Evolutionary conservation across 2,113 vertebrate species (phyloP).

Genomic region (Grantiella picta): DNA sequence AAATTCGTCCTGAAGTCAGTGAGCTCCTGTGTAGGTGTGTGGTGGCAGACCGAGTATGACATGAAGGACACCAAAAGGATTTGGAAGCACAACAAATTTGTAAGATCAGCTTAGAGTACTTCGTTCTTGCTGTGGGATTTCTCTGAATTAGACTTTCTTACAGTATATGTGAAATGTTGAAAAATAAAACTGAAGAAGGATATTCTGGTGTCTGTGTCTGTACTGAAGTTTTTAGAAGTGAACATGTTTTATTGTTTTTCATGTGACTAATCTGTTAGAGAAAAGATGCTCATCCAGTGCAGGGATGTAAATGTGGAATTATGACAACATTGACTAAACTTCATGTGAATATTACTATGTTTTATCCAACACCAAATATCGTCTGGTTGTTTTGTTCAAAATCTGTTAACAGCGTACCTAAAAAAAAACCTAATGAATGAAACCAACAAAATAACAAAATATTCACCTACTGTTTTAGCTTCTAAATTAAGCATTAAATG

Average conservation of each 20-base stretch:
- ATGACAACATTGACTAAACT: not conserved
- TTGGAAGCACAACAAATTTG: not conserved
- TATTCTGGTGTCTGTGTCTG: not conserved
- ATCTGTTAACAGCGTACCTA: not conserved
- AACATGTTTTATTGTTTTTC: not conserved
- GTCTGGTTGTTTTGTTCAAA: not conserved
- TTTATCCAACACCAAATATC: not conserved
- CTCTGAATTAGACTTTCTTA: not conserved
- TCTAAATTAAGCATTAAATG: not conserved
- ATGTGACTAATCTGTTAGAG: not conserved
- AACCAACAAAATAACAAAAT: not conserved
- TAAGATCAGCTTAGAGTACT: not conserved
- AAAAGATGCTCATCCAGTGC: not conserved
- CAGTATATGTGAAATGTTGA: not conserved
- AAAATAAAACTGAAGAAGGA: not conserved
- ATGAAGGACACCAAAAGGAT: not conserved
- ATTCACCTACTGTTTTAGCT: not conserved
- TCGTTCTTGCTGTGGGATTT: not conserved
- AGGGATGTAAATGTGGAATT: not conserved
- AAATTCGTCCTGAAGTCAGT: not conserved
- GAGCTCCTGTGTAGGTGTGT: rapidly evolving
- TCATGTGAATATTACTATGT: not conserved
- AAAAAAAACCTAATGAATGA: not conserved
- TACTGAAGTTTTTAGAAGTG: not conserved
- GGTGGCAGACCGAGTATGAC: not conserved